Percentiles rank a stretch among this genome's conserved stretches.
phyloP scores from a whole-genome alignment of 2,113 vertebrate genomes.

The Zapornia atra region DNA sequence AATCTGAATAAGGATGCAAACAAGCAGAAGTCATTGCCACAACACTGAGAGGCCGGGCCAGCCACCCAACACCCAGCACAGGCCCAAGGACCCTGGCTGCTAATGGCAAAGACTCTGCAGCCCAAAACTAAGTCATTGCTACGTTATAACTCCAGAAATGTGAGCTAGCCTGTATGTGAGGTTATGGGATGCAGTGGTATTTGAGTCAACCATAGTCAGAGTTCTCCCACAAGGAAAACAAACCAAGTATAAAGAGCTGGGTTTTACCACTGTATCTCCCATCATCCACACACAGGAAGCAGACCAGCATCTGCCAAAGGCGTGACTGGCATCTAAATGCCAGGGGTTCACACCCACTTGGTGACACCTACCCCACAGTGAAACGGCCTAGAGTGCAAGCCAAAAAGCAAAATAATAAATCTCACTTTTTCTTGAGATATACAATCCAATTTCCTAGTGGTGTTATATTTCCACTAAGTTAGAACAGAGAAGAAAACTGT shows the following conservation, averaged over 20 bases:
- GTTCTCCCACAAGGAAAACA: neutral
- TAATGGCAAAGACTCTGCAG: neutral
- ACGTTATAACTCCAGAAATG: accelerated
- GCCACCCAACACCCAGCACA: neutral
- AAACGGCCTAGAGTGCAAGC: neutral
- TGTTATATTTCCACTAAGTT: neutral
- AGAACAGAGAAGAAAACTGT: neutral
- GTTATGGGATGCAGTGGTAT: accelerated
- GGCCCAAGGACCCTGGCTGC: neutral
- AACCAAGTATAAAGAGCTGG: neutral
- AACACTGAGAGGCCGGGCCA: neutral
- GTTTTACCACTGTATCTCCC: neutral
- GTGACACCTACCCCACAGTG: neutral
- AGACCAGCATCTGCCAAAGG: neutral
- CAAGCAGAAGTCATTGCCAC: neutral
- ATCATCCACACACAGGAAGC: neutral
- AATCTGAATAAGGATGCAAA: neutral
- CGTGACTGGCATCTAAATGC: neutral
- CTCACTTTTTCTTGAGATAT: neutral
- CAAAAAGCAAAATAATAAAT: neutral
- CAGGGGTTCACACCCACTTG: neutral
- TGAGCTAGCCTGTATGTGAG: neutral
- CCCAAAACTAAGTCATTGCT: neutral
- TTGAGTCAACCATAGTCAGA: neutral
- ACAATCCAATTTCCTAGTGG: constrained; percentile 2